Percentiles rank a stretch among this genome's conserved stretches.
Conservation (phyloP, 2,113 vertebrate species). For the Fulica atra region DNA sequence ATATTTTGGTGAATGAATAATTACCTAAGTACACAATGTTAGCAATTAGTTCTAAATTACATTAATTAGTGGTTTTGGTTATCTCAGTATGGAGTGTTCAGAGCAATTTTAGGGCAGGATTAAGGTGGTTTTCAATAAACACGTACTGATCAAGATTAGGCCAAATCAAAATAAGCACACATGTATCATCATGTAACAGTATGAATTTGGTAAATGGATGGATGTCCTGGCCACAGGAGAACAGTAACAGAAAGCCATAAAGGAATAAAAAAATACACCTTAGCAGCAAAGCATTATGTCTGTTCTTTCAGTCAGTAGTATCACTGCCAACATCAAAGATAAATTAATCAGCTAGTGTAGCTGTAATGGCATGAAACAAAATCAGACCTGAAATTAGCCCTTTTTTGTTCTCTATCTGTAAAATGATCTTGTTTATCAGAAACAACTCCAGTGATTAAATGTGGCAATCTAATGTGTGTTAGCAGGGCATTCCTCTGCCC, state of each 20-base stretch:
- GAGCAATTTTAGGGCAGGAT: neutral
- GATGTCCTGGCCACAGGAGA: neutral
- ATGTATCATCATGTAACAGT: neutral
- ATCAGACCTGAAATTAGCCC: neutral
- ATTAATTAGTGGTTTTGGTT: constrained; percentile 18
- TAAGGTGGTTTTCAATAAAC: neutral
- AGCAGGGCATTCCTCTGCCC: neutral
- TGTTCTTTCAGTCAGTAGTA: neutral
- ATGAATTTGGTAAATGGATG: neutral
- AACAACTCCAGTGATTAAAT: neutral
- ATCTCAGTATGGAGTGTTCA: neutral
- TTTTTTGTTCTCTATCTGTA: neutral
- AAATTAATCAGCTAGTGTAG: neutral
- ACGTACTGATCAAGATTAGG: neutral
- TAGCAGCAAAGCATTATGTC: neutral
- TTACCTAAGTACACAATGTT: neutral
- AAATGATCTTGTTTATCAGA: neutral
- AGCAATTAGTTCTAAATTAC: neutral
- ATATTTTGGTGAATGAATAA: constrained; percentile 4
- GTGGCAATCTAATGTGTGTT: neutral
- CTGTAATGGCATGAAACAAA: neutral
- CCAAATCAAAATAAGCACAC: neutral
- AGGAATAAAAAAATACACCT: neutral
- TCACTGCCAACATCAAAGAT: neutral
- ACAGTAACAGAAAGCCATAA: neutral